Evolutionary conservation across 2,113 vertebrate genomes (phyloP), one percentile per base, ranked within the genome.

Genomic region (Urocolius indicus): DNA sequence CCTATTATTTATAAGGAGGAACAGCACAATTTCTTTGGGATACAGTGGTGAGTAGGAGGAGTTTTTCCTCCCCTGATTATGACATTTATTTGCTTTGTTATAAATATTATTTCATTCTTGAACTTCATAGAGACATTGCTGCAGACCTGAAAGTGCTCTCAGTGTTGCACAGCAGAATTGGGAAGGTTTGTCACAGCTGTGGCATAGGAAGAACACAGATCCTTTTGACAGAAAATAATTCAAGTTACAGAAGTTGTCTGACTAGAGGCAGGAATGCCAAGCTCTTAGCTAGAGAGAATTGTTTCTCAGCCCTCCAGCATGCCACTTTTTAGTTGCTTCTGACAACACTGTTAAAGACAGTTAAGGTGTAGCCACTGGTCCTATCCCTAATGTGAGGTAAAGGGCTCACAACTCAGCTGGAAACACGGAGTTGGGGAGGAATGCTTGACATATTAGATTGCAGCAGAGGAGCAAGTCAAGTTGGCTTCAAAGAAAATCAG

Each of bases 1-100:
- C 97, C 98, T 97, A 89, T 98, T 97, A 98, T 98, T 98, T 98
- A 97, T 97, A 97, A 98, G 97, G 94, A 97, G 96, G 97, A 97
- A 97, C 90, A 89, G 97, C 86, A 87, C 97, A 95, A 98, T 98
- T 97, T 98, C 97, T 96, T 97, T 66, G 78, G 51, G 83, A 97
- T 48, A 34, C 84, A 66, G 94, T 4, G 10, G 58, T 0, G 1
- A 94, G 87, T 93, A 87, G 86, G 87, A 91, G 93, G 36, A 11
- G 0, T 52, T 69, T 92, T 79, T 79, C 16, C 61, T 65, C 11
- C 26, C 16, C 30, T 34, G 43, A 46, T 73, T 77, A 34, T 61
- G 14, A 52, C 23, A 32, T 67, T 86, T 91, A 22, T 89, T 94
- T 87, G 34, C 48, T 77, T 82, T 72, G 66, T 89, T 74, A 14